A percentile compares a stretch with the other conserved stretches of the same genome.
Evolutionary conservation across 2,797 vertebrate species (phyloP).

Genomic region (Parauchenoglanis punctatus): DNA sequence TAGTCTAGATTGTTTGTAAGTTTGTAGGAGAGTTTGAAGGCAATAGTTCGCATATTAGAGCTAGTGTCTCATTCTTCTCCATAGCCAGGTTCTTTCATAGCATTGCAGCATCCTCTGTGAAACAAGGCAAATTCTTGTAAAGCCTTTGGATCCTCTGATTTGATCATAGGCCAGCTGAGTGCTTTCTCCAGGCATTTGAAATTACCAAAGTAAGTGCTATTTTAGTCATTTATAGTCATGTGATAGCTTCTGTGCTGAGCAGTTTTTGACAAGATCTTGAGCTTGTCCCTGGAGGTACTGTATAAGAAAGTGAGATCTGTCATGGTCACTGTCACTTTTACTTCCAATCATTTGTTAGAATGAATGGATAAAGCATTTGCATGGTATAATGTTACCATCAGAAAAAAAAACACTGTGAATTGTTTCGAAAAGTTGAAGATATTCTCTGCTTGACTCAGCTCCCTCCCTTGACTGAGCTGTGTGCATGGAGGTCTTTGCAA

Average conservation of each 20-base stretch:
- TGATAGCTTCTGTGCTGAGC: background rate
- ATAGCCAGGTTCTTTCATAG: background rate
- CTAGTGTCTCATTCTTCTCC: background rate
- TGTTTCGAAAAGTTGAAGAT: background rate
- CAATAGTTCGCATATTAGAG: background rate
- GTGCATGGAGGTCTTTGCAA: background rate
- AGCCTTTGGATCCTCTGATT: background rate
- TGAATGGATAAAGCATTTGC: background rate
- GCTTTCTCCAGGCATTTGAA: background rate
- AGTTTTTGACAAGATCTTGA: constrained; percentile 5
- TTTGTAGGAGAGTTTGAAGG: constrained; percentile 1
- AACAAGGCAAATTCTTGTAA: background rate
- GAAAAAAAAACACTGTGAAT: background rate
- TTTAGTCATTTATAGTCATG: background rate
- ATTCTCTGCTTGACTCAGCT: background rate
- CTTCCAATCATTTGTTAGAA: constrained; percentile 2
- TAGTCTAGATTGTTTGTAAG: background rate
- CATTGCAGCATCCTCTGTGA: background rate
- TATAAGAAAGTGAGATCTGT: background rate
- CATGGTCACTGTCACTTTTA: background rate
- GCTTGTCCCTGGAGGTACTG: background rate
- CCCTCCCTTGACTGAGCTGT: background rate
- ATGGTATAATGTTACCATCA: background rate
- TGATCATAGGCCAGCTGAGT: background rate
- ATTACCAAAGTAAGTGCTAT: constrained; percentile 17